Evolutionary conservation across 2,888 invertebrate species (phyloP).

Genomic region (Prostheceraeus crozeri): DNA sequence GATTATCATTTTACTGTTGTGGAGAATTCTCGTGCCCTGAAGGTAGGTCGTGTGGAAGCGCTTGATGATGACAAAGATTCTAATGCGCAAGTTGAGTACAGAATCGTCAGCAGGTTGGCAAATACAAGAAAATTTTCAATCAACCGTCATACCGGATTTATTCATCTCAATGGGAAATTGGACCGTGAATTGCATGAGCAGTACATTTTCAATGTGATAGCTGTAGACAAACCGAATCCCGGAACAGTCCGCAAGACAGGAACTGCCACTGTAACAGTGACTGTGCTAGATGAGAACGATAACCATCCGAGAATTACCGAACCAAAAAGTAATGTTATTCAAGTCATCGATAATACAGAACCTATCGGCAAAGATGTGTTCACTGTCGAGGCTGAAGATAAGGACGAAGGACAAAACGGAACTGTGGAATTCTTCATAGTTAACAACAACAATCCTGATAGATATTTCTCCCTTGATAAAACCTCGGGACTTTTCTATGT

Average conservation of each 20-base stretch:
- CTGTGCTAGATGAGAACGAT: slow-evolving; percentile 30
- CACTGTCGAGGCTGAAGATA: slow-evolving; percentile 26
- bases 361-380: slow-evolving; percentile 20
- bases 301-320: slow-evolving; percentile 23
- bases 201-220: slow-evolving; percentile 24
- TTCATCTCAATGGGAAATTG: slow-evolving; percentile 19
- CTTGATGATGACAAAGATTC: slow-evolving; percentile 17
- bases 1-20: slow-evolving; percentile 31
- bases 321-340: slow-evolving; percentile 6
- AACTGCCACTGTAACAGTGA: slow-evolving; percentile 32
- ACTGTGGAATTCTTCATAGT: slow-evolving; percentile 30
- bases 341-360: slow-evolving; percentile 16
- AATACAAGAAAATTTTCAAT: slow-evolving; percentile 26
- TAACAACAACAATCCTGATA: background rate
- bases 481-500: slow-evolving; percentile 17
- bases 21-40: slow-evolving; percentile 22
- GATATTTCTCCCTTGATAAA: slow-evolving; percentile 1
- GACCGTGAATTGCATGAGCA: slow-evolving; percentile 24
- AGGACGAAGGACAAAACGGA: slow-evolving; percentile 34
- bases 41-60: slow-evolving; percentile 29
- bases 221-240: slow-evolving; percentile 9
- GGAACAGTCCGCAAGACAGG: slow-evolving; percentile 1
- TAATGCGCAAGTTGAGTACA: too few species aligned
- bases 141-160: slow-evolving; percentile 5
- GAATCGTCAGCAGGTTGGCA: slow-evolving; percentile 26